These are phyloP conservation scores for Polia nebulosa DNA, from an alignment of 2,888 invertebrate genomes.

Conservation along the genomic window DNA sequence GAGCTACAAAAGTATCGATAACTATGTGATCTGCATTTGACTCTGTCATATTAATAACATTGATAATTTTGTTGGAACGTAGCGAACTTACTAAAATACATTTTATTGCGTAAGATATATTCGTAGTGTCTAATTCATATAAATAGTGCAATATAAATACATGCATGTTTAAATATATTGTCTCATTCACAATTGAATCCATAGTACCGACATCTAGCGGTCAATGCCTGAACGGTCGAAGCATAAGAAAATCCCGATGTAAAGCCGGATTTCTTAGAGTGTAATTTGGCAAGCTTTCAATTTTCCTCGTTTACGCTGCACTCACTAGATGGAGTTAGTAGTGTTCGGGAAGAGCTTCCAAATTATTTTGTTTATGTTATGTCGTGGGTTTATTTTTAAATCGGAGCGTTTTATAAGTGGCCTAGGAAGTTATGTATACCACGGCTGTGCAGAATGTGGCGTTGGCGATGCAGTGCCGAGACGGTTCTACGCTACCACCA, in stretches of 20 bases:
- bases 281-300: constrained; percentile 74
- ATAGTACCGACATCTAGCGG: constrained; percentile 67
- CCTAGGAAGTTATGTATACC: constrained; percentile 83
- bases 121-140: constrained; percentile 41
- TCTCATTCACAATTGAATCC: constrained; percentile 19
- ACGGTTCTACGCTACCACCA: constrained; percentile 71
- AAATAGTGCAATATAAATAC: constrained; percentile 41
- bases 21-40: constrained; percentile 33
- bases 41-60: constrained; percentile 50
- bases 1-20: constrained; percentile 32
- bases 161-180: constrained; percentile 13
- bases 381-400: constrained; percentile 87
- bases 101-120: constrained; percentile 54
- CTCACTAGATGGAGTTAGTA: constrained; percentile 78
- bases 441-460: constrained; percentile 75
- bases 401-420: constrained; percentile 87
- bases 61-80: constrained; percentile 49
- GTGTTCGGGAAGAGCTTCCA: constrained; percentile 56
- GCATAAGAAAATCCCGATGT: constrained; percentile 53
- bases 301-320: constrained; percentile 70
- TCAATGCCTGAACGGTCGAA: constrained; percentile 44
- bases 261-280: constrained; percentile 52
- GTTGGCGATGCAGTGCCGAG: constrained; percentile 73
- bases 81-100: constrained; percentile 53
- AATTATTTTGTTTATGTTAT: constrained; percentile 81